Base-by-base conservation (phyloP, 2,797 vertebrate genomes). In the Cheirogaleus major region DNA sequence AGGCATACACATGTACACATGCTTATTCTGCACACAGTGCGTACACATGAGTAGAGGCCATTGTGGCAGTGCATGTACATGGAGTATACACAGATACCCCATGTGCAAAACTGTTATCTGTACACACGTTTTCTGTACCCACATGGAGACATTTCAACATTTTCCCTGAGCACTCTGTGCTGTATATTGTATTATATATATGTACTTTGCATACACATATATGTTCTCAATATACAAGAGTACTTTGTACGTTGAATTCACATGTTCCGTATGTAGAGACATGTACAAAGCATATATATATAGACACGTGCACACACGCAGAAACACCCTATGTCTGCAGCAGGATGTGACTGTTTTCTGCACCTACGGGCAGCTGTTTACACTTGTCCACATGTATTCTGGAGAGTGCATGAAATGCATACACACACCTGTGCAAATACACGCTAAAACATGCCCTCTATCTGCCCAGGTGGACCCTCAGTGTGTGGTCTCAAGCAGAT, bases 231-330 rank as follows among this genome's bases (percentile, higher is more conserved):
- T 72, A 91, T 89, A 80, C 85, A 75, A 91, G 73, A 61, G 43
- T 22, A 5, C 48, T 79, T 25, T 45, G 70, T 57, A 92, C 70
- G 55, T 43, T 3, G 38, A 78, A 65, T 32, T 59, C 38, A 95
- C 90, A 80, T 65, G 25, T 13, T 57, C 69, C 43, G 10, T 75
- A 89, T 65, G 92, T 59, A 5, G 50, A 81, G 78, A 82, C 35
- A 91, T 85, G 82, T 75, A 96, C 92, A 93, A 89, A 95, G 92
- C 94, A 93, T 91, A 72, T 41, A 89, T 87, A 92, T 75, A 85
- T 78, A 81, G 78, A 95, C 88, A 95, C 78, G 90, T 30, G 80
- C 96, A 8, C 73, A 92, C n/a, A 84, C 96, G 9, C 87, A 73
- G 92, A 65, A 89, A 89, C 65, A 43, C 61, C 35, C 50, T 18